Conservation (phyloP, 2,113 vertebrate genomes). For the Nerophis lumbriciformis region DNA sequence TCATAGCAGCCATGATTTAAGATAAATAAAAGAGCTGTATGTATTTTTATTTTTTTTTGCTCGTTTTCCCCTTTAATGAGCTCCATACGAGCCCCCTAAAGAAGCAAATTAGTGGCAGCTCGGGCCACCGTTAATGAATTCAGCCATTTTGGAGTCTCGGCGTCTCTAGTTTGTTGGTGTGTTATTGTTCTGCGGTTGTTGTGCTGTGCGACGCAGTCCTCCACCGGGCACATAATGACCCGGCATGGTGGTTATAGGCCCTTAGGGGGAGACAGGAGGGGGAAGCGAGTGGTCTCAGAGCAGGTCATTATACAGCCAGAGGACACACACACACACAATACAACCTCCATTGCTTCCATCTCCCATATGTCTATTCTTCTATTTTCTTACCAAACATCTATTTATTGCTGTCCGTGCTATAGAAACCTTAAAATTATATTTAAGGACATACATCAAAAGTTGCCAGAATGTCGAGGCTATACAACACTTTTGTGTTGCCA, state of each 20-base stretch:
- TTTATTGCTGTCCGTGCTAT: conserved; percentile 8
- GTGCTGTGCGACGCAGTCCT: conserved; percentile 63
- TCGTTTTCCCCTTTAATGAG: conserved; percentile 60
- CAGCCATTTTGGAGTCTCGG: conserved; percentile 62
- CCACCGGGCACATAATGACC: conserved; percentile 75
- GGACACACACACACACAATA: conserved; percentile 56
- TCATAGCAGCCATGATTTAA: conserved; percentile 47
- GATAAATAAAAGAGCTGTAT: conserved; percentile 55
- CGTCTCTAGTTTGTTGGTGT: conserved; percentile 57
- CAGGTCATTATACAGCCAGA: conserved; percentile 71
- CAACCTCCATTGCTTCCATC: conserved; percentile 58
- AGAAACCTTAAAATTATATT: not conserved
- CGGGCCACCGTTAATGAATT: conserved; percentile 62
- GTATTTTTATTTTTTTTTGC: conserved; percentile 26
- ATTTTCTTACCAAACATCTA: conserved; percentile 47
- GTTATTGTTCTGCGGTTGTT: conserved; percentile 40
- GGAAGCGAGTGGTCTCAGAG: conserved; percentile 63
- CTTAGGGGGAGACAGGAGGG: conserved; percentile 63
- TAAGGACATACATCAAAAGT: too few species aligned
- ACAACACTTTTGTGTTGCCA: too few species aligned
- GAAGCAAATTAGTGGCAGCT: conserved; percentile 64
- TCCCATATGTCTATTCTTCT: conserved; percentile 52
- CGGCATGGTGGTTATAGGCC: conserved; percentile 68
- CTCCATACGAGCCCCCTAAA: conserved; percentile 51
- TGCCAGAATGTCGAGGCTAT: too few species aligned